Conservation (phyloP, 1,140 invertebrate genomes). For the Drosophila lacteicornis region DNA sequence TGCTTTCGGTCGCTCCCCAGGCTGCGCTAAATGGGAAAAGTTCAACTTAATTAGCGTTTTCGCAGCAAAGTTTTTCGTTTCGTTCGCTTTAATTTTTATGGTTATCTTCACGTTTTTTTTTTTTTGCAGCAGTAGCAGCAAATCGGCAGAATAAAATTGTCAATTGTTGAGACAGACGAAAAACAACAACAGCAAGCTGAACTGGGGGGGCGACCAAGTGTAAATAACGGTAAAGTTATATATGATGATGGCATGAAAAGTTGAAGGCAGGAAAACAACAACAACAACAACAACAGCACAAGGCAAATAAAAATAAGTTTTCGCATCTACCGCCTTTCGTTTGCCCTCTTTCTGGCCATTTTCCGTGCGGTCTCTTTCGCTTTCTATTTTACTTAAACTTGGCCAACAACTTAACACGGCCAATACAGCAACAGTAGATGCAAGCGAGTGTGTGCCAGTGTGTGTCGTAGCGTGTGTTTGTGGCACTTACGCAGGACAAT, state of each 20-base stretch:
- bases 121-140: not conserved
- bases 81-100: conserved; percentile 16
- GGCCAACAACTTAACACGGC: conserved; percentile 40
- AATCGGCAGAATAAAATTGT: conserved; percentile 49
- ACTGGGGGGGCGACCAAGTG: conserved; percentile 20
- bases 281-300: conserved; percentile 4
- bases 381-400: conserved; percentile 49
- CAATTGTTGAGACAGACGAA: conserved; percentile 36
- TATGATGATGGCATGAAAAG: conserved; percentile 39
- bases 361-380: conserved; percentile 23
- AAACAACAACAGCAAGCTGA: not conserved
- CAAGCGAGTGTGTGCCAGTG: not conserved
- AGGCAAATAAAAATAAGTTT: conserved; percentile 31
- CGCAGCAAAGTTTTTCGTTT: conserved; percentile 21
- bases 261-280: conserved; percentile 26
- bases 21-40: conserved; percentile 66
- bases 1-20: not conserved
- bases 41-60: conserved; percentile 67
- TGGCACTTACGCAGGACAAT: conserved; percentile 63
- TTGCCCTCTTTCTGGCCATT: conserved; percentile 2
- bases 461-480: conserved; percentile 6
- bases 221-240: conserved; percentile 61
- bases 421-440: conserved; percentile 1
- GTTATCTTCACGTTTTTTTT: not conserved
- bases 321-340: conserved; percentile 1